These are phyloP conservation scores for Dryoscopus gambensis DNA, from an alignment of 2,113 vertebrate genomes.

Conservation along the genomic window DNA sequence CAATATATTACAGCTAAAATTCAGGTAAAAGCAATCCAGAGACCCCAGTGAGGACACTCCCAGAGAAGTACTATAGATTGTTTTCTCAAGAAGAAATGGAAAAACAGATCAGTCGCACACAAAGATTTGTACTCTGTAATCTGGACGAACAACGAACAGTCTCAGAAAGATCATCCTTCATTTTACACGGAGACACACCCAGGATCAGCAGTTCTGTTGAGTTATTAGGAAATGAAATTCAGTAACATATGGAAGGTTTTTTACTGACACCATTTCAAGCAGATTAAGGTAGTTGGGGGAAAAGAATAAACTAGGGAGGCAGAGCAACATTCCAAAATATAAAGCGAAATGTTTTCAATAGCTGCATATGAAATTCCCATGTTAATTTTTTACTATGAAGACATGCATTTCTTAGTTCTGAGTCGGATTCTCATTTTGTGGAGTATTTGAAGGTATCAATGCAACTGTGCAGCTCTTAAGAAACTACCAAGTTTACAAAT, in stretches of 20 bases:
- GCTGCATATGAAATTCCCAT: not conserved
- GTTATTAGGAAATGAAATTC: not conserved
- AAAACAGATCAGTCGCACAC: not conserved
- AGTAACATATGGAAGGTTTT: not conserved
- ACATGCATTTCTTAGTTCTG: not conserved
- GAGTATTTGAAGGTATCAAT: not conserved
- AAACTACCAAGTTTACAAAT: not conserved
- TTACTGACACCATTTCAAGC: not conserved
- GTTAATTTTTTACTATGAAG: not conserved
- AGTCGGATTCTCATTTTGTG: not conserved
- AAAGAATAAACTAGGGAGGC: not conserved
- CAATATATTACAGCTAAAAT: not conserved
- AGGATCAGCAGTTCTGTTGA: not conserved
- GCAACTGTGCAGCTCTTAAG: not conserved
- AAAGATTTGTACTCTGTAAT: not conserved
- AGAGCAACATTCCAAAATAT: not conserved
- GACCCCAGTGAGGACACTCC: not conserved
- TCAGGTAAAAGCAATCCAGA: not conserved
- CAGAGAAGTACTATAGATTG: not conserved
- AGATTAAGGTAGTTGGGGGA: not conserved
- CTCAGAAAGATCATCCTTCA: not conserved
- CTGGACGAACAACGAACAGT: rapidly evolving
- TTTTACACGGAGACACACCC: not conserved
- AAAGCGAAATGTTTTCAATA: not conserved
- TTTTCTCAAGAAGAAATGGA: not conserved